A percentile compares a stretch with the other conserved stretches of the same genome.
Evolutionary conservation across 1,140 invertebrate species (phyloP).

Genomic region (Carcinoscorpius rotundicauda): DNA sequence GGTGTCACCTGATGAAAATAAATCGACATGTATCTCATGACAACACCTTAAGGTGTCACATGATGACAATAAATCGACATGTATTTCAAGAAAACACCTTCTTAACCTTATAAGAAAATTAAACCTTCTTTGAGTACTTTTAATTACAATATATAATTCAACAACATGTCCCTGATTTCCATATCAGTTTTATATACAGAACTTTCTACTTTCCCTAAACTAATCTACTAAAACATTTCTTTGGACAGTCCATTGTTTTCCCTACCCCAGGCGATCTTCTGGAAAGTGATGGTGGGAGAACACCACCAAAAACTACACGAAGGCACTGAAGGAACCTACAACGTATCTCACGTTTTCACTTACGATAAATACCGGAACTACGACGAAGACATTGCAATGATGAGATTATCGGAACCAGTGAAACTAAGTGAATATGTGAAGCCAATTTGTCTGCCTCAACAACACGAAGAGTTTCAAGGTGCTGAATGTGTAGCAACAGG

Average conservation of each 20-base stretch:
- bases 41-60: too few species aligned
- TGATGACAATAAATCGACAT: too few species aligned
- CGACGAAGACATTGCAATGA: conserved; percentile 45
- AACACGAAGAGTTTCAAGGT: conserved; percentile 24
- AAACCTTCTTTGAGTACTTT: too few species aligned
- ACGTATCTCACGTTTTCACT: conserved; percentile 31
- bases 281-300: conserved; percentile 58
- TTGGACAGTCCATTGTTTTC: conserved; percentile 62
- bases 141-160: too few species aligned
- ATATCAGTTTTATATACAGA: too few species aligned
- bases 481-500: conserved; percentile 61
- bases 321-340: conserved; percentile 58
- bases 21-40: too few species aligned
- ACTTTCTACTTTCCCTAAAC: too few species aligned
- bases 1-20: too few species aligned
- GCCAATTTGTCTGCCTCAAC: conserved; percentile 30
- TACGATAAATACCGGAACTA: conserved; percentile 27
- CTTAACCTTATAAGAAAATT: too few species aligned
- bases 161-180: too few species aligned
- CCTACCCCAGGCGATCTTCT: conserved; percentile 43
- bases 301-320: conserved; percentile 59
- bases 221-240: too few species aligned
- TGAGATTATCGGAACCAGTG: conserved; percentile 64
- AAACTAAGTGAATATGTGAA: conserved; percentile 23
- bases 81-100: too few species aligned